Base-by-base conservation (phyloP, 2,797 vertebrate species). In the Sebastes minor region DNA sequence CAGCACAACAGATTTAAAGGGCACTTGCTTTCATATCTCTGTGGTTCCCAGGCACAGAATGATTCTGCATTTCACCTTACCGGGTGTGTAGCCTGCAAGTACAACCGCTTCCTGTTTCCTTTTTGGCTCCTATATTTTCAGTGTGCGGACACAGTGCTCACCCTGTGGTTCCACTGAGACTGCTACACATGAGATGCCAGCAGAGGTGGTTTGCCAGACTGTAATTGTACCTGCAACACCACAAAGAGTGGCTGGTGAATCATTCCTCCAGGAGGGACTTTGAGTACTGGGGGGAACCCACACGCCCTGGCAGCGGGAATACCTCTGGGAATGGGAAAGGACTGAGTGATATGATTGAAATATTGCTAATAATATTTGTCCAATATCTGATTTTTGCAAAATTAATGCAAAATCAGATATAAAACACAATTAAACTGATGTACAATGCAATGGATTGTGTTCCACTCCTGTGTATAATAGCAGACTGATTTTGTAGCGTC, bases 161-260 rank as follows among this genome's bases (percentile, higher is more conserved):
- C 22, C 53, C 35, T 22, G 30, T 53, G 65, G 63, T 63, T 76
- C 62, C 66, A 52, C 42, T 62, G 60, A 74, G 74, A 61, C 60
- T 42, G 49, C 70, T 64, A 38, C 33, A 67, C 67, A 62, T 30
- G 25, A 64, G 73, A 77, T 69, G 71, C 74, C 59, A 9, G 60
- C 61, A 76, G 65, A 83, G 69, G 59, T 49, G 57, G 33, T 77
- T 65, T 77, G 55, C 49, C 38, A 70, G 33, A 64, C 30, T 70
- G 73, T 84, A 82, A 76, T 67, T 76, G 74, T 52, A 85, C 67
- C 75, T 72, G 49, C 38, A 63, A 65, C 33, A 27, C 52, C 33
- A 27, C 20, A 70, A 80, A 79, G 42, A 63, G 25, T 23, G 57
- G 10, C 49, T 49, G 27, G 67, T 66, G 65, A 59, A 59, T 32